Evolutionary conservation across 1,140 invertebrate genomes (phyloP).

Genomic region (Diachasma alloeum): DNA sequence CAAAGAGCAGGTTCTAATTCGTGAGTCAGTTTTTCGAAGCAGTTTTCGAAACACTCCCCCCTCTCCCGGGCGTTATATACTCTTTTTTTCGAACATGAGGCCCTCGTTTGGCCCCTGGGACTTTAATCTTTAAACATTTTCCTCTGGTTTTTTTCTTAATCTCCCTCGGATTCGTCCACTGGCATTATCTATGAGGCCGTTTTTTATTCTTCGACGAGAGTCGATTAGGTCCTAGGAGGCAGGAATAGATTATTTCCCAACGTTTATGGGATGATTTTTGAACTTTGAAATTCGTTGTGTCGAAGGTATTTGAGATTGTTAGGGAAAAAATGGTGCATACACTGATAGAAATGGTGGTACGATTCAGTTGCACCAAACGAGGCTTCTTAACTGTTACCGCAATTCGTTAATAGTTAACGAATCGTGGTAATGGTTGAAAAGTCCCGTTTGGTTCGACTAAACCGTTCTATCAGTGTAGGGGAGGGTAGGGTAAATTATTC

Average conservation of each 20-base stretch:
- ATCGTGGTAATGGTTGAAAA: no score
- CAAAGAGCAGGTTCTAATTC: slow-evolving; percentile 65
- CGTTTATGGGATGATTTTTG: neutral
- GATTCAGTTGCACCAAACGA: no score
- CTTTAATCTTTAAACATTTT: slow-evolving; percentile 4
- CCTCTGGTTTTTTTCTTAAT: neutral
- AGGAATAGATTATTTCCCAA: neutral
- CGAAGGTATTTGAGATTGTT: neutral
- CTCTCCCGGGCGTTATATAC: neutral
- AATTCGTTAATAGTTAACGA: no score
- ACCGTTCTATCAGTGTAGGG: no score
- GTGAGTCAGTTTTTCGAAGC: slow-evolving; percentile 47
- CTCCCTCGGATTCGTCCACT: neutral
- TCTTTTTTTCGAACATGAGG: neutral
- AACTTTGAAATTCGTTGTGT: neutral
- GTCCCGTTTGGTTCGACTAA: no score
- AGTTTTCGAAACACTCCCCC: slow-evolving; percentile 16
- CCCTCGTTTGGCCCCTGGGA: slow-evolving; percentile 1
- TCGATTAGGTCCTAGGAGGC: neutral
- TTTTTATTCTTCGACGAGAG: neutral
- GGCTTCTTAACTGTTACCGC: no score
- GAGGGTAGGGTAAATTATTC: no score
- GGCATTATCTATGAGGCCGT: neutral
- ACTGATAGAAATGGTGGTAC: no score
- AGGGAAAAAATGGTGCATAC: neutral